phyloP scores from a whole-genome alignment of 2,113 vertebrate genomes.

The Solenodon paradoxus region DNA sequence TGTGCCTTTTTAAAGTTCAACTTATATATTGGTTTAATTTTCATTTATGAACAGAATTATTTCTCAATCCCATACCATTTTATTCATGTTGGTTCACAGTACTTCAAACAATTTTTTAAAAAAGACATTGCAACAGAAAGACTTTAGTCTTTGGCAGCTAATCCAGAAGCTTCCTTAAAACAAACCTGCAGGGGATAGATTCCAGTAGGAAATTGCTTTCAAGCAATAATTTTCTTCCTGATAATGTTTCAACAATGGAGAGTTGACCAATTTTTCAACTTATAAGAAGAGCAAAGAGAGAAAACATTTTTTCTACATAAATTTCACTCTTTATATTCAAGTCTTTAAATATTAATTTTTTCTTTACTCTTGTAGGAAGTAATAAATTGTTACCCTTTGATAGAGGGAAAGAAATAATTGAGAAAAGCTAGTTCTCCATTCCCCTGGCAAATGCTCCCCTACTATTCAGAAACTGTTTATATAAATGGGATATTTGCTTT shows the following conservation, averaged over 20 bases:
- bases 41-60: not conserved
- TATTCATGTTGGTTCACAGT: slow-evolving; percentile 21
- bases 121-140: slow-evolving; percentile 51
- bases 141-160: slow-evolving; percentile 49
- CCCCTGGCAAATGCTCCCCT: slow-evolving; percentile 48
- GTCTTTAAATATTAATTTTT: slow-evolving; percentile 56
- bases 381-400: slow-evolving; percentile 57
- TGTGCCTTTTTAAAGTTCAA: not conserved
- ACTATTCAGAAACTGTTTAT: slow-evolving; percentile 73
- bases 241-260: slow-evolving; percentile 35
- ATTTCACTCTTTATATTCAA: slow-evolving; percentile 65
- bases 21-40: not conserved
- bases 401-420: slow-evolving; percentile 53
- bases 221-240: slow-evolving; percentile 45
- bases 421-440: slow-evolving; percentile 54
- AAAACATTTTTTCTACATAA: slow-evolving; percentile 55
- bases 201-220: slow-evolving; percentile 57
- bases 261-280: slow-evolving; percentile 26
- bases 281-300: not conserved
- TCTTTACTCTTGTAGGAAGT: slow-evolving; percentile 59
- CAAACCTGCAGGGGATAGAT: slow-evolving; percentile 6
- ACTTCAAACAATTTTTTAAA: slow-evolving; percentile 30
- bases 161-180: slow-evolving; percentile 54
- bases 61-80: slow-evolving; percentile 19
- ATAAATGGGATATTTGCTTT: slow-evolving; percentile 78